Evolutionary conservation across 2,888 invertebrate genomes (phyloP), one percentile per base, ranked within the genome.

Genomic region (Cataglyphis albicans): DNA sequence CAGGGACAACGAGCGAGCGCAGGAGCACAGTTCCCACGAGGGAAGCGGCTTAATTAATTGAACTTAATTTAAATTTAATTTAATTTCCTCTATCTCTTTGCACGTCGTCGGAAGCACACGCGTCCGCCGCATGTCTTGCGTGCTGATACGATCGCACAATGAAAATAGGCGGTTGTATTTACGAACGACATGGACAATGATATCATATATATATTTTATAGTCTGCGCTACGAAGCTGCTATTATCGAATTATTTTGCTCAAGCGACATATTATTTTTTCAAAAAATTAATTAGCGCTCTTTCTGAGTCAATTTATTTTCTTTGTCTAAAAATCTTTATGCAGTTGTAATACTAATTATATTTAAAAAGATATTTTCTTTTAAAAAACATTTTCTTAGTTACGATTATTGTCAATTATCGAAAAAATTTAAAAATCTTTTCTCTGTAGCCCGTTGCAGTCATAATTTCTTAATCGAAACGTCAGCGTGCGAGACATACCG

Each of bases 41-140:
- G 61, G 87, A 88, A 88, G 88, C 89, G 83, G 89, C 90, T 92
- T 92, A 93, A 92, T 93, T 93, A 93, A 93, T 93, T 92, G 91
- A 92, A 92, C 91, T 91, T 91, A 93, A 93, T 93, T 92, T 91
- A 90, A 93, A 93, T 93, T 93, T 92, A 91, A 93, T 93, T 93
- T 90, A 90, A 93, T 92, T 92, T 90, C 88, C 76, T 81, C 81
- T 78, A 59, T 64, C 84, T 74, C 82, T 57, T 65, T 72, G 65
- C 63, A 29, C 55, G 44, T 61, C 44, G 52, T 73, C 25, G 65
- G 32, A n/a, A 21, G 18, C 44, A 64, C 48, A 65, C 67, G 80
- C 61, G 48, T 35, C 48, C 55, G 63, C 9, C 72, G 64, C 65
- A 65, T 65, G 68, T 76, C 76, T 82, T 76, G 35, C n/a, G 18